These are phyloP conservation scores for Falco cherrug DNA, from an alignment of 2,797 vertebrate genomes.

Conservation along the genomic window DNA sequence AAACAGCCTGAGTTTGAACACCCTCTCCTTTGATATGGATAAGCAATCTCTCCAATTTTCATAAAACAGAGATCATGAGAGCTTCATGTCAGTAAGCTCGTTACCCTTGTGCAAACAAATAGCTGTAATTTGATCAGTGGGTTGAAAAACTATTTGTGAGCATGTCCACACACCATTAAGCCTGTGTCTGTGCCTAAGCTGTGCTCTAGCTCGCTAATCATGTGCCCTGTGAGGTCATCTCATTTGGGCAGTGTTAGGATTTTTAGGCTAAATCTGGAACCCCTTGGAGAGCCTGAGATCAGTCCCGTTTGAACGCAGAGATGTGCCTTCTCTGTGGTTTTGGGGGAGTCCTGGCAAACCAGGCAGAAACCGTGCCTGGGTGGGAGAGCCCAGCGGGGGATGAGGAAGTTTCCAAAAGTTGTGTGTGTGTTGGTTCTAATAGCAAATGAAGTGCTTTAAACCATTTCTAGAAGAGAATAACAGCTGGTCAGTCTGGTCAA, in stretches of 20 bases:
- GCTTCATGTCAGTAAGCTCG: not conserved
- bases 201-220: not conserved
- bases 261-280: not conserved
- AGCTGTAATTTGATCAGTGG: not conserved
- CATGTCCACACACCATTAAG: not conserved
- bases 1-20: not conserved
- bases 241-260: not conserved
- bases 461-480: not conserved
- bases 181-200: not conserved
- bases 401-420: not conserved
- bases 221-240: not conserved
- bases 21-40: not conserved
- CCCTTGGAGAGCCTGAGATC: not conserved
- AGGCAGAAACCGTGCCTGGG: not conserved
- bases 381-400: not conserved
- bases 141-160: not conserved
- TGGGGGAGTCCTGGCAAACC: not conserved
- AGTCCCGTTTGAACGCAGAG: fast-evolving
- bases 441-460: not conserved
- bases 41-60: not conserved
- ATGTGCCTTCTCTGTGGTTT: not conserved
- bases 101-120: not conserved
- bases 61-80: not conserved
- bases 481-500: not conserved
- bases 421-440: not conserved